phyloP scores from a whole-genome alignment of 2,113 vertebrate genomes.

The Choloepus hoffmanni region DNA sequence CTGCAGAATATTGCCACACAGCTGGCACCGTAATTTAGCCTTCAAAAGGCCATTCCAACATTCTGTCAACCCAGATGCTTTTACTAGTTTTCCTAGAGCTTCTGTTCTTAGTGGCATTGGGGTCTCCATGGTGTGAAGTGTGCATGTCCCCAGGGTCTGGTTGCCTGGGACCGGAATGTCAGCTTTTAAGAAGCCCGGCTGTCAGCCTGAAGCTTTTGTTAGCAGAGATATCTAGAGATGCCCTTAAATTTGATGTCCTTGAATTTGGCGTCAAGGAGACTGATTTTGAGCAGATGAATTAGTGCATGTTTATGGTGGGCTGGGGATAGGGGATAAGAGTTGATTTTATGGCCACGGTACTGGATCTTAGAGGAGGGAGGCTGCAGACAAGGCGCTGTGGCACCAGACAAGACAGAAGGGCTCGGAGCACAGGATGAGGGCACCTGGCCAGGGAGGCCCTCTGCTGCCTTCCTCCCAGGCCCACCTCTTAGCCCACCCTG shows the following conservation, averaged over 20 bases:
- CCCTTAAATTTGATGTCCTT: not conserved
- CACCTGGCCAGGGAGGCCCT: not conserved
- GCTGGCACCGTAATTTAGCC: no score
- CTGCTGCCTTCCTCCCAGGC: not conserved
- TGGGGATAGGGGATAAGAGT: no score
- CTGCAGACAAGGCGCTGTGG: not conserved
- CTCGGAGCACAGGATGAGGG: not conserved
- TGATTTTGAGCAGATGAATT: not conserved
- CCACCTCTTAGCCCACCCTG: not conserved
- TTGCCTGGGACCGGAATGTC: not conserved
- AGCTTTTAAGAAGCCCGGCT: not conserved
- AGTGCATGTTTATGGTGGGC: not conserved
- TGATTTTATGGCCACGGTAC: not conserved
- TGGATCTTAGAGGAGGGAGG: not conserved
- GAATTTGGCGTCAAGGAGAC: not conserved
- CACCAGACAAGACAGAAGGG: not conserved
- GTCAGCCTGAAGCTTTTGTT: not conserved
- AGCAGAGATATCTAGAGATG: not conserved
- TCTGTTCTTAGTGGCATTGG: not conserved
- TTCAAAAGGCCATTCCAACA: no score
- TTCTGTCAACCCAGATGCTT: no score
- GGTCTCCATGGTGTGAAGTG: accelerated
- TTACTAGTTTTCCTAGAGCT: no score
- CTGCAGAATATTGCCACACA: no score
- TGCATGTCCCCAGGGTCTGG: accelerated